Base-by-base conservation (phyloP, 37 sponge, comb jelly and placozoan genomes). In the Hormiphora californensis region DNA sequence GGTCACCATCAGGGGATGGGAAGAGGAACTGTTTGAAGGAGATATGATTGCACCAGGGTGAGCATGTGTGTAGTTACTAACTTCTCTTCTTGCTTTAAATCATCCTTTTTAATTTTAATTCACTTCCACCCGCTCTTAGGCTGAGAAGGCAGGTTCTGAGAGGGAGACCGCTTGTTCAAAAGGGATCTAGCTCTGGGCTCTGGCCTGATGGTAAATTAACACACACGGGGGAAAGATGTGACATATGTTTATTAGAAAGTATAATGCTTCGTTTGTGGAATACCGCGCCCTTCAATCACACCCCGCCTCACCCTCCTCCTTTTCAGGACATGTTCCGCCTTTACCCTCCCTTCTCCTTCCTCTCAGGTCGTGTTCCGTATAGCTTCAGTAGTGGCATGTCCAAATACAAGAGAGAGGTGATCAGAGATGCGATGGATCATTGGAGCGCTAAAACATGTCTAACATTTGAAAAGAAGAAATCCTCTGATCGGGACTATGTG, bases 41-140 rank as follows among this genome's bases (percentile, higher is more conserved):
- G 61, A 57, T 30, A 57, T 57, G 61, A 57, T 57, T 30, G 61
- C 61, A 28, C n/a, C n/a, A n/a, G n/a, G n/a, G n/a, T n/a, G n/a
- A n/a, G n/a, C n/a, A n/a, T n/a, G n/a, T n/a, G n/a, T n/a, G n/a
- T n/a, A n/a, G n/a, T n/a, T n/a, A n/a, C n/a, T n/a, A n/a, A n/a
- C n/a, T n/a, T n/a, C n/a, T n/a, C n/a, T n/a, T n/a, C n/a, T n/a
- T n/a, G n/a, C n/a, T n/a, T n/a, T n/a, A n/a, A n/a, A n/a, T n/a
- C n/a, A n/a, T n/a, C n/a, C n/a, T n/a, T n/a, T n/a, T n/a, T n/a
- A n/a, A n/a, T n/a, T n/a, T n/a, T n/a, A n/a, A n/a, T n/a, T n/a
- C n/a, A n/a, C n/a, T n/a, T n/a, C n/a, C n/a, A n/a, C n/a, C n/a
- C n/a, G n/a, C n/a, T n/a, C 61, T 30, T 4, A 57, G 61, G 23